These are phyloP conservation scores for Rhynchonycteris naso DNA, from an alignment of 2,797 vertebrate species.

Conservation along the genomic window DNA sequence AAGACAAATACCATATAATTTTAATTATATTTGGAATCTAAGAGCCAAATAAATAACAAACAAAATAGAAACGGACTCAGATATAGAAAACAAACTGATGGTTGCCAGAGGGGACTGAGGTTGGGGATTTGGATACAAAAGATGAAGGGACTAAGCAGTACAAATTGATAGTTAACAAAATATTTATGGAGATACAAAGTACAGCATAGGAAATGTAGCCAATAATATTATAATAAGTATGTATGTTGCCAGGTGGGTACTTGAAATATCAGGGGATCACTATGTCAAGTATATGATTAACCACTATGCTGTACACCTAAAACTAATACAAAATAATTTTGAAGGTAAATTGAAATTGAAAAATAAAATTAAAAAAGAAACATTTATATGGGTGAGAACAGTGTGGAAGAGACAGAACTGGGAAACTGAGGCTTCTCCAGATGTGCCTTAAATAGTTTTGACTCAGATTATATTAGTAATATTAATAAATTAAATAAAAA, in stretches of 20 bases:
- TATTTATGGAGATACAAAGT: not conserved
- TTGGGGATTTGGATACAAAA: too few relatives aligned
- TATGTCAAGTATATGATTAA: not conserved
- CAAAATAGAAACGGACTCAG: not conserved
- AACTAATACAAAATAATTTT: not conserved
- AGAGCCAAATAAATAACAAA: not conserved
- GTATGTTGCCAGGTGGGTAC: not conserved
- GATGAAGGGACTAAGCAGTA: not conserved
- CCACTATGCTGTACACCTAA: not conserved
- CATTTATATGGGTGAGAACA: not conserved
- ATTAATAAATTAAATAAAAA: constrained; percentile 27
- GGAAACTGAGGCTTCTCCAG: not conserved
- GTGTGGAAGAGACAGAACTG: not conserved
- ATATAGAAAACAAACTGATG: not conserved
- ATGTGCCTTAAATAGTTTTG: not conserved
- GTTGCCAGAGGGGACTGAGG: not conserved
- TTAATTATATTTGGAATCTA: not conserved
- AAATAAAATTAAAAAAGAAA: not conserved
- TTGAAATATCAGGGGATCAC: not conserved
- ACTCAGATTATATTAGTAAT: not conserved
- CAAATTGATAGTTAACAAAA: not conserved
- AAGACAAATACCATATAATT: not conserved
- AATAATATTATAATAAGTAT: not conserved
- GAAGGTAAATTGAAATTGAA: not conserved
- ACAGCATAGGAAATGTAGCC: not conserved